phyloP scores from a whole-genome alignment of 35 echinoderm and acorn worm genomes.

The Apostichopus parvimensis region DNA sequence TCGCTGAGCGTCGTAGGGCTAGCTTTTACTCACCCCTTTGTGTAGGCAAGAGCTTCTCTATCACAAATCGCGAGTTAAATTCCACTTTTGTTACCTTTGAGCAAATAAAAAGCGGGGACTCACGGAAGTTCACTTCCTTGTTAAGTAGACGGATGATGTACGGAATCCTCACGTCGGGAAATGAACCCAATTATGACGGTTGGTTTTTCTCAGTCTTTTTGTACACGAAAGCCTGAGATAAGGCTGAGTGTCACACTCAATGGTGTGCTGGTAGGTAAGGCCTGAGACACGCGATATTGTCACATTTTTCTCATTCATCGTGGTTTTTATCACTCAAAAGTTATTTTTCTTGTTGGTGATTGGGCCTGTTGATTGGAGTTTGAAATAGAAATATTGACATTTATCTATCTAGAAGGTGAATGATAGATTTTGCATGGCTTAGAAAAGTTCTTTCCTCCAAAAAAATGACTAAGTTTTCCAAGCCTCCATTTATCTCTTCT shows the following conservation, averaged over 20 bases:
- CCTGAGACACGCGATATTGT: background rate
- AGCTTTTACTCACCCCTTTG: constrained; percentile 16
- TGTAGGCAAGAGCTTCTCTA: background rate
- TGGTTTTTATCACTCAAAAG: background rate
- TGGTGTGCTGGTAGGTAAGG: background rate
- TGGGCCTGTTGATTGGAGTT: too few species aligned
- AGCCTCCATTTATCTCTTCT: too few species aligned
- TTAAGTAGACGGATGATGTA: background rate
- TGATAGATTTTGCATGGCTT: too few species aligned
- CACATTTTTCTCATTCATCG: background rate
- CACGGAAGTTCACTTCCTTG: background rate
- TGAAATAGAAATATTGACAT: too few species aligned
- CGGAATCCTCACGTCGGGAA: background rate
- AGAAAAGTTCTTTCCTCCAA: too few species aligned
- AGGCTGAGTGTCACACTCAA: background rate
- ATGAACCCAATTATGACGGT: background rate
- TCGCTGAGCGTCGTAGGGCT: background rate
- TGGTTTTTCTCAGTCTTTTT: constrained; percentile 1
- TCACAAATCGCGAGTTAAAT: constrained; percentile 34
- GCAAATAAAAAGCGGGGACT: background rate
- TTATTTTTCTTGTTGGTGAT: too few species aligned
- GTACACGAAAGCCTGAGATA: background rate
- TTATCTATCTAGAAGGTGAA: too few species aligned
- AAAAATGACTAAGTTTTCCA: too few species aligned
- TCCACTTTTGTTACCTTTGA: background rate